Percentiles rank a stretch among this genome's conserved stretches.
Evolutionary conservation across 2,888 invertebrate genomes (phyloP).

Genomic region (Caenorhabditis uteleia): DNA sequence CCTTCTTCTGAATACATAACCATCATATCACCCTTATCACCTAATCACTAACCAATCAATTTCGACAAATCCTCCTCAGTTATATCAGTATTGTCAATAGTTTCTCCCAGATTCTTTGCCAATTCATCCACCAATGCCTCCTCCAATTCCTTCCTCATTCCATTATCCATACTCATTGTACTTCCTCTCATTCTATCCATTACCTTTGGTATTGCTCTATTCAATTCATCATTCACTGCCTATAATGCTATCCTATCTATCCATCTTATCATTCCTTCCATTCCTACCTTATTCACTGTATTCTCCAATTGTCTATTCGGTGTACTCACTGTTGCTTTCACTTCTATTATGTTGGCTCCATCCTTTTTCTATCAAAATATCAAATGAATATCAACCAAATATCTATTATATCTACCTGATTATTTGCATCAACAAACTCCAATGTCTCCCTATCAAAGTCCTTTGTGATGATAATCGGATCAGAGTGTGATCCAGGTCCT

Average conservation of each 20-base stretch:
- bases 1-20: slow-evolving; percentile 38
- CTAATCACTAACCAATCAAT: slow-evolving; percentile 22
- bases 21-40: no score
- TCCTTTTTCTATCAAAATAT: slow-evolving; percentile 12
- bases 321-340: slow-evolving; percentile 51
- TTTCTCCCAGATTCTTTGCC: slow-evolving; percentile 46
- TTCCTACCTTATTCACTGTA: slow-evolving; percentile 38
- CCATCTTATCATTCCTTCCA: no score
- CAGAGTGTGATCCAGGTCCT: slow-evolving; percentile 39
- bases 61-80: slow-evolving; percentile 37
- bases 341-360: slow-evolving; percentile 52
- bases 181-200: slow-evolving; percentile 43
- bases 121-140: slow-evolving; percentile 48
- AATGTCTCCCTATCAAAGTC: slow-evolving; percentile 47
- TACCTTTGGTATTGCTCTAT: slow-evolving; percentile 52
- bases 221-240: slow-evolving; percentile 48
- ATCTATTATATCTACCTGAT: no score
- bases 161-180: slow-evolving; percentile 36
- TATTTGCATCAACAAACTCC: slow-evolving; percentile 42
- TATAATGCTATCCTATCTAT: no score
- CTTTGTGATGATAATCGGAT: slow-evolving; percentile 47
- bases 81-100: slow-evolving; percentile 42
- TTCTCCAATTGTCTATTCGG: slow-evolving; percentile 42
- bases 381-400: not conserved
- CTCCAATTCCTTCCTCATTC: slow-evolving; percentile 46